These are phyloP conservation scores for Lycia hirtaria DNA, from an alignment of 2,888 invertebrate species.

Conservation along the genomic window DNA sequence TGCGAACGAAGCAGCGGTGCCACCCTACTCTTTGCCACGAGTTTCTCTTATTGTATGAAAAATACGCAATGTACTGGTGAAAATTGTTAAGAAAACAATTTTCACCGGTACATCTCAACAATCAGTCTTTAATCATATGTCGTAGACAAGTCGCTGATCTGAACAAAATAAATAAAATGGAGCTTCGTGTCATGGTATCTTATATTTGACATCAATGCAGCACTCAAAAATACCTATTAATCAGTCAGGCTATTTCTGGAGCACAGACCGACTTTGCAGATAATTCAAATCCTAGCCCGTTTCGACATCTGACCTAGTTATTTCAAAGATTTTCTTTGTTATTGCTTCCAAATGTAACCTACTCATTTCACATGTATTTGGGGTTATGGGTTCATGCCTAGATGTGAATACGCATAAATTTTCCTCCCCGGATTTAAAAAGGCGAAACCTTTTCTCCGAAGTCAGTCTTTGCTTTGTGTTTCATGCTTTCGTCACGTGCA, in stretches of 20 bases:
- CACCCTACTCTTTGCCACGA: too few species aligned
- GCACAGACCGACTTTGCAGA: slow-evolving; percentile 6
- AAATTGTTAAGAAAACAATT: too few species aligned
- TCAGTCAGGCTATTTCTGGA: slow-evolving; percentile 2
- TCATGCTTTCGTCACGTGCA: slow-evolving; percentile 13
- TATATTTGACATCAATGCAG: slow-evolving; percentile 12
- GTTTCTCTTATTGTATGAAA: too few species aligned
- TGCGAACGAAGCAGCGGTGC: too few species aligned
- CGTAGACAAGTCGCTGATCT: not conserved
- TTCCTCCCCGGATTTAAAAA: slow-evolving; percentile 8
- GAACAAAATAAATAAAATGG: not conserved
- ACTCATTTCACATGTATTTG: slow-evolving; percentile 16
- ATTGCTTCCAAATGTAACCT: not conserved
- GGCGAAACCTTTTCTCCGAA: not conserved
- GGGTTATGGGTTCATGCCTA: not conserved
- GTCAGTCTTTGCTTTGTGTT: slow-evolving; percentile 3
- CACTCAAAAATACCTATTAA: not conserved
- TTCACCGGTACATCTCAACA: too few species aligned
- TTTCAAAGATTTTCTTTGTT: not conserved
- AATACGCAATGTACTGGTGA: too few species aligned
- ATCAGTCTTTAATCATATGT: too few species aligned
- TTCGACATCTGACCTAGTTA: slow-evolving; percentile 7
- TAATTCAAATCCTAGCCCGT: slow-evolving; percentile 2
- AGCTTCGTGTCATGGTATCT: not conserved
- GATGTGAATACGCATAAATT: not conserved